A percentile compares a stretch with the other conserved stretches of the same genome.
phyloP scores from a whole-genome alignment of 2,113 vertebrate species.

The Erythrocercus mccallii region DNA sequence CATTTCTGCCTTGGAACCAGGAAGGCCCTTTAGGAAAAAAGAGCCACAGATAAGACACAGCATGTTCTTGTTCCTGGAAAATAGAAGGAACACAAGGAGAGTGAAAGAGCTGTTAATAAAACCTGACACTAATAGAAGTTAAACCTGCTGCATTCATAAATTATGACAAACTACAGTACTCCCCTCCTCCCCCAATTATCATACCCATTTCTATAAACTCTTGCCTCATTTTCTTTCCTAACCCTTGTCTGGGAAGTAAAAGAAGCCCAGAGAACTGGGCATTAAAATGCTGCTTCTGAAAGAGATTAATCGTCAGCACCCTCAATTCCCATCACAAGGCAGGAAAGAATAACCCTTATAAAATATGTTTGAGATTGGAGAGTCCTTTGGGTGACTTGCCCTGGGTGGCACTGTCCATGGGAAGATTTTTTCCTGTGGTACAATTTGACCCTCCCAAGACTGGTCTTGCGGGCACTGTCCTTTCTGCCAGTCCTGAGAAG shows the following conservation, averaged over 20 bases:
- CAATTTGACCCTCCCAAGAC: not conserved
- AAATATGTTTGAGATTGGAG: not conserved
- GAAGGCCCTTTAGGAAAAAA: not conserved
- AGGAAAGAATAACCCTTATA: not conserved
- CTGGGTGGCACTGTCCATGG: not conserved
- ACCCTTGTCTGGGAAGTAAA: not conserved
- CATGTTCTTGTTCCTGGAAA: not conserved
- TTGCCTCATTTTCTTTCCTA: not conserved
- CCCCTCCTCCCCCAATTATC: not conserved
- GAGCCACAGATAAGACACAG: not conserved
- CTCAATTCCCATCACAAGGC: not conserved
- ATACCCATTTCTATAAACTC: not conserved
- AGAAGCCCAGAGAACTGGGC: not conserved
- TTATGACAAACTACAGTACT: not conserved
- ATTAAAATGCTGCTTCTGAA: not conserved
- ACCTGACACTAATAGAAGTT: not conserved
- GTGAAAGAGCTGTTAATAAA: not conserved
- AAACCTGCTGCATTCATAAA: not conserved
- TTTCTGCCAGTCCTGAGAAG: not conserved
- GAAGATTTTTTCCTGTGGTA: not conserved
- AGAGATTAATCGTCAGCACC: not conserved
- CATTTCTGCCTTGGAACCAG: conserved; percentile 10
- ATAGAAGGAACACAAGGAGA: not conserved
- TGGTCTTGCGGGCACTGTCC: not conserved
- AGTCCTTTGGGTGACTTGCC: not conserved